Evolutionary conservation across 2,113 vertebrate species (phyloP).

Genomic region (Scolopax mira): DNA sequence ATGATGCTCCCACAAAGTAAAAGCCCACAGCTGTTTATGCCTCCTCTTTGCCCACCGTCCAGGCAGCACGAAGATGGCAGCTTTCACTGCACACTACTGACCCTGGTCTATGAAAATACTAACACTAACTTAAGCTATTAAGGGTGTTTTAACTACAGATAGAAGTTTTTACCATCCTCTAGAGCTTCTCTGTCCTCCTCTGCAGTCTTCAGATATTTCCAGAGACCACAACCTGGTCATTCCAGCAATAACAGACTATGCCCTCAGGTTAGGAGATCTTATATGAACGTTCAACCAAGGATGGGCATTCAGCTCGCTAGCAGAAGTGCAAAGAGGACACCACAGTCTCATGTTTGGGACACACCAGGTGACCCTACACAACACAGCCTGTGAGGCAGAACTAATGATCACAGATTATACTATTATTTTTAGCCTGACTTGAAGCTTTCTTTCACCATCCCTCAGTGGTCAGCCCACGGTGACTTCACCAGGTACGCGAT

Average conservation of each 20-base stretch:
- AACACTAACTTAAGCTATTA: neutral
- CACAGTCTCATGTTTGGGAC: neutral
- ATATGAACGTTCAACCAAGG: rapidly evolving
- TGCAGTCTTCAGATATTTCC: neutral
- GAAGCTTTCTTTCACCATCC: neutral
- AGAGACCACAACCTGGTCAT: neutral
- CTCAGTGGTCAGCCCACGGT: neutral
- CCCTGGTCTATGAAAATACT: neutral
- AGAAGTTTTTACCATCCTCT: neutral
- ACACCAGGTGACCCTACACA: neutral
- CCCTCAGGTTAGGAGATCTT: neutral
- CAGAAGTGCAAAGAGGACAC: neutral
- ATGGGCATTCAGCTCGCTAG: rapidly evolving
- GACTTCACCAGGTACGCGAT: neutral
- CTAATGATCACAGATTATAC: no score
- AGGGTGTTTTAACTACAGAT: neutral
- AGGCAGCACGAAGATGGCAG: neutral
- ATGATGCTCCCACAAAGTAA: neutral
- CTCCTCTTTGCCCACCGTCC: neutral
- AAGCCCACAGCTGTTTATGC: neutral
- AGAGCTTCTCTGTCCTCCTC: neutral
- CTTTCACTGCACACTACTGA: neutral
- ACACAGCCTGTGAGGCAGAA: neutral
- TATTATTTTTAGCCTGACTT: neutral
- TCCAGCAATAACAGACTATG: neutral